Conservation (phyloP, 2,797 vertebrate species). For the Xenentodon cancila region DNA sequence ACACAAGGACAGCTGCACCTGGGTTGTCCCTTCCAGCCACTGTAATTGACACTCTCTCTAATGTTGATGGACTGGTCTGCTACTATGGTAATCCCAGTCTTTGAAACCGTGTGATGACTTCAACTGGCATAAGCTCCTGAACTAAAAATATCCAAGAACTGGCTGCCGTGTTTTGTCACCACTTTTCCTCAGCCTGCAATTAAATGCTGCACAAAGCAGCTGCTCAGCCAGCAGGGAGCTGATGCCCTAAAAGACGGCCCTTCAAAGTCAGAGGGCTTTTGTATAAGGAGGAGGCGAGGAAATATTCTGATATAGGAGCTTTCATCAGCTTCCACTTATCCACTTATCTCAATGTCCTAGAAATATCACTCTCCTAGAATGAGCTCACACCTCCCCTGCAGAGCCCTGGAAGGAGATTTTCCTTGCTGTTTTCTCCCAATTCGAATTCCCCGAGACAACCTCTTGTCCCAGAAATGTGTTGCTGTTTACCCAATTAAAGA, state of each 20-base stretch:
- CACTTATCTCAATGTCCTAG: slow-evolving; percentile 72
- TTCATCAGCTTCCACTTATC: slow-evolving; percentile 72
- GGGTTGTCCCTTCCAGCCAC: slow-evolving; percentile 43
- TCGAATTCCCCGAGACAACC: slow-evolving; percentile 31
- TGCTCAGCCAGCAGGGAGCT: slow-evolving; percentile 72
- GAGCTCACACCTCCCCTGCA: slow-evolving; percentile 40
- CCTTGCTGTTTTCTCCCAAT: slow-evolving; percentile 29
- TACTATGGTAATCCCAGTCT: slow-evolving; percentile 66
- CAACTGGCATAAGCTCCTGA: slow-evolving; percentile 51
- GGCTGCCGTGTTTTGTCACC: slow-evolving; percentile 64
- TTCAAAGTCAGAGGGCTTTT: slow-evolving; percentile 65
- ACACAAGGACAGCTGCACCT: slow-evolving; percentile 67
- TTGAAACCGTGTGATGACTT: slow-evolving; percentile 53
- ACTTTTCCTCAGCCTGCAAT: slow-evolving; percentile 54
- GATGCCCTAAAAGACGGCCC: slow-evolving; percentile 57
- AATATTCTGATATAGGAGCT: slow-evolving; percentile 65
- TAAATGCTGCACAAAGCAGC: slow-evolving; percentile 75
- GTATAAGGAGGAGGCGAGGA: slow-evolving; percentile 26
- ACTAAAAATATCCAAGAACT: slow-evolving; percentile 72
- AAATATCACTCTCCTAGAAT: slow-evolving; percentile 63
- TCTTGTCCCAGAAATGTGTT: slow-evolving; percentile 27
- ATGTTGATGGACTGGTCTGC: slow-evolving; percentile 76
- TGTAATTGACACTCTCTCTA: slow-evolving; percentile 70
- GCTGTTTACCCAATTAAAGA: slow-evolving; percentile 69
- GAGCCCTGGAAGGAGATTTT: slow-evolving; percentile 30